Conservation (phyloP, 2,888 invertebrate genomes). For the Eucriotettix oculatus region DNA sequence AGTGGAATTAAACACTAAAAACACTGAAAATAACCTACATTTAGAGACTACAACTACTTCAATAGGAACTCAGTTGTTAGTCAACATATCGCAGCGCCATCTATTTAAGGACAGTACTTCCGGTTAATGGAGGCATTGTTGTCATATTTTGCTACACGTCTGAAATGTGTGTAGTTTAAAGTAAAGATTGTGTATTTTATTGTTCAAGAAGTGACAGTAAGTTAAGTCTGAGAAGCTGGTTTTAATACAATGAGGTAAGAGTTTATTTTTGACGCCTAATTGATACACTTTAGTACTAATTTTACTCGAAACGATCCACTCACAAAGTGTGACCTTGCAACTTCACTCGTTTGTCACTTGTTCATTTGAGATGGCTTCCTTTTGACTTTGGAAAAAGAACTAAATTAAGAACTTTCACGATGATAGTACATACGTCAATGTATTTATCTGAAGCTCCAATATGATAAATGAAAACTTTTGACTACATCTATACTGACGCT, state of each 20-base stretch:
- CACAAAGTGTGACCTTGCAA: constrained; percentile 14
- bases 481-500: no score
- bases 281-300: neutral
- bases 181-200: neutral
- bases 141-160: constrained; percentile 13
- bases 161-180: constrained; percentile 3
- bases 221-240: neutral
- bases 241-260: neutral
- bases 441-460: no score
- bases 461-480: no score
- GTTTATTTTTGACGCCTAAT: neutral
- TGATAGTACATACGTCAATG: no score
- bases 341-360: constrained; percentile 13
- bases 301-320: neutral
- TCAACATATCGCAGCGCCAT: neutral
- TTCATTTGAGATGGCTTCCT: constrained; percentile 10
- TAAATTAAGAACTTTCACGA: no score
- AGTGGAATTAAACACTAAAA: no score
- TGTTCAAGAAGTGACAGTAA: neutral
- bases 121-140: constrained; percentile 13
- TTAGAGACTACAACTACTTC: no score
- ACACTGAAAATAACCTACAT: no score
- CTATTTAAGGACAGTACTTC: constrained; percentile 2
- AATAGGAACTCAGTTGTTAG: no score
- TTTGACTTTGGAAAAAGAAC: constrained; percentile 1